phyloP scores from a whole-genome alignment of 2,888 invertebrate species.

The Ryuthela nishihirai region DNA sequence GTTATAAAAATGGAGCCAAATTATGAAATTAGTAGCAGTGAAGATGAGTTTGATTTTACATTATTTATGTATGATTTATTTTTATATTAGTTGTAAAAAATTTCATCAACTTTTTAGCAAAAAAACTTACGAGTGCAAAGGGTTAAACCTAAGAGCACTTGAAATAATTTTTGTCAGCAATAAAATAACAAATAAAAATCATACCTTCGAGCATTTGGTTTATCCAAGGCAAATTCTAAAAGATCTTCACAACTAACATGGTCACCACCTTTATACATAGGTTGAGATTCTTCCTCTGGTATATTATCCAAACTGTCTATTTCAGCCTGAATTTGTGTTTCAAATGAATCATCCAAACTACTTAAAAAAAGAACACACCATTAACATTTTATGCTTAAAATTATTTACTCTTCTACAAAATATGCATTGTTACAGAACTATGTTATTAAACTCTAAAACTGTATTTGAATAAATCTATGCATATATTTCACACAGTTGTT shows the following conservation, averaged over 20 bases:
- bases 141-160: background rate
- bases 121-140: background rate
- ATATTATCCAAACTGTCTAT: constrained; percentile 61
- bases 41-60: no score
- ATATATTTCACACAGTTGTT: no score
- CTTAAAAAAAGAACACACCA: no score
- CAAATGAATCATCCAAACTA: constrained; percentile 54
- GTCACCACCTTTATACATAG: constrained; percentile 59
- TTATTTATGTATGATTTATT: no score
- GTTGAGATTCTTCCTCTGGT: constrained; percentile 52
- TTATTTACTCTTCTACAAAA: background rate
- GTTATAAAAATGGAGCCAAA: no score
- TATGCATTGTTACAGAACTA: background rate
- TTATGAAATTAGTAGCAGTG: no score
- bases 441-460: background rate
- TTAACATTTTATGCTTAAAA: no score
- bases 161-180: background rate
- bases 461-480: no score
- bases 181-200: background rate
- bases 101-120: no score
- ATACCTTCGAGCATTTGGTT: constrained; percentile 60
- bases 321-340: constrained; percentile 61
- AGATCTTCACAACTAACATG: constrained; percentile 89
- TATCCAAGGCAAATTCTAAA: constrained; percentile 78
- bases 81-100: no score